Evolutionary conservation across 2,888 invertebrate genomes (phyloP).

Genomic region (Stramonita haemastoma): DNA sequence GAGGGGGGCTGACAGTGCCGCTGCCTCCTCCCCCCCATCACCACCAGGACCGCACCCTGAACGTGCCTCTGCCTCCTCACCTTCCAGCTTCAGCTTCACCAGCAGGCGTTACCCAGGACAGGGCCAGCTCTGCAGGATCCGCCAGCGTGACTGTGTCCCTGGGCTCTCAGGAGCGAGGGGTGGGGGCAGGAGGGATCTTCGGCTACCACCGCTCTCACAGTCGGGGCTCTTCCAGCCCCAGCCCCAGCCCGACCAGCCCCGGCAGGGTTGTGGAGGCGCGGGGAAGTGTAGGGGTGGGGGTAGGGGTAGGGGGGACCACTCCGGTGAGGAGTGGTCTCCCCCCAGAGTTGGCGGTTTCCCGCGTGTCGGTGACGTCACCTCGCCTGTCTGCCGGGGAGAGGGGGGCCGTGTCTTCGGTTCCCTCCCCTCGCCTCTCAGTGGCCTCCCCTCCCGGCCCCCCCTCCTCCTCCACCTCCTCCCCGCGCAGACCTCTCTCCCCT

Average conservation of each 20-base stretch:
- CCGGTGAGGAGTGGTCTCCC: not conserved
- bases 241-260: not conserved
- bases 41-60: no score
- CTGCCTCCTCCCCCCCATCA: not conserved
- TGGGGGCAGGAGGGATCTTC: not conserved
- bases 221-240: not conserved
- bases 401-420: not conserved
- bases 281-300: not conserved
- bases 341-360: slow-evolving; percentile 26
- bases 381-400: not conserved
- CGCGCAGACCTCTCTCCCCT: not conserved
- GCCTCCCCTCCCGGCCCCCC: not conserved
- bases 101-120: not conserved
- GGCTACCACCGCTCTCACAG: not conserved
- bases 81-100: not conserved
- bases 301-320: not conserved
- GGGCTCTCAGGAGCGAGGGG: not conserved
- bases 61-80: no score
- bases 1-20: not conserved
- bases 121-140: not conserved
- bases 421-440: slow-evolving; percentile 24
- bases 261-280: not conserved
- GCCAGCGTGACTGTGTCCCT: not conserved
- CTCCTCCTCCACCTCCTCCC: not conserved
- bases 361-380: slow-evolving; percentile 35